Base-by-base conservation (phyloP, 1,140 invertebrate genomes). In the Drosophila ficusphila region DNA sequence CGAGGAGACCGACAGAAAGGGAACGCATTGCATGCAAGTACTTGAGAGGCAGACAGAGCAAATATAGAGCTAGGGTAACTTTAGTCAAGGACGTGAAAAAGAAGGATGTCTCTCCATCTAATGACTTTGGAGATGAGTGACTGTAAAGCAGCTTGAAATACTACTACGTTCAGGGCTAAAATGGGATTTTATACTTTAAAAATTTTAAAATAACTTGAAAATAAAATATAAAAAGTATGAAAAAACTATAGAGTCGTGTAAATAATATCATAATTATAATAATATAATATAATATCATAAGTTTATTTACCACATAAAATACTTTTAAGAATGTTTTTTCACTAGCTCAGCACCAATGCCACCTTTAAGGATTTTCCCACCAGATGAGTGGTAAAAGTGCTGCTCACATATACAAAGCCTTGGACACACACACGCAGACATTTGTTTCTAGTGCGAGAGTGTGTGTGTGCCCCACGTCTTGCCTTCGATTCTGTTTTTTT, bases 41-140 rank as follows among this genome's bases (percentile, higher is more conserved):
- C 81, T 81, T 58, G 52, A 82, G 67, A 42, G 58, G 53, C 76
- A 86, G 81, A 88, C 81, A 56, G 68, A 70, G 71, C 72, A 86
- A 79, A 81, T 62, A 79, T 38, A 52, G 29, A 64, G 46, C 29
- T 54, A 33, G 49, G 48, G 33, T 42, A 74, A 57, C 52, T 73
- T 61, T 70, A 78, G 64, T 70, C 70, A 83, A 83, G 79, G 78
- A 74, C 56, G 38, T 31, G 33, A 16, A 34, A 34, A 29, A 48
- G 19, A 39, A 33, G 31, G 69, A 49, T 71, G 53, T 33, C 19
- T 67, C 25, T 38, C 27, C 47, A 53, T 5, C 7, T 23, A 21
- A 18, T 29, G 25, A 42, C 14, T 16, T 25, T 11, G 33, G 34
- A 29, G 33, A 44, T 52, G 41, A 2, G 4, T 9, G 18, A n/a